Percentiles rank a stretch among this genome's conserved stretches.
phyloP scores from a whole-genome alignment of 2,797 vertebrate species.

The Paguma larvata region DNA sequence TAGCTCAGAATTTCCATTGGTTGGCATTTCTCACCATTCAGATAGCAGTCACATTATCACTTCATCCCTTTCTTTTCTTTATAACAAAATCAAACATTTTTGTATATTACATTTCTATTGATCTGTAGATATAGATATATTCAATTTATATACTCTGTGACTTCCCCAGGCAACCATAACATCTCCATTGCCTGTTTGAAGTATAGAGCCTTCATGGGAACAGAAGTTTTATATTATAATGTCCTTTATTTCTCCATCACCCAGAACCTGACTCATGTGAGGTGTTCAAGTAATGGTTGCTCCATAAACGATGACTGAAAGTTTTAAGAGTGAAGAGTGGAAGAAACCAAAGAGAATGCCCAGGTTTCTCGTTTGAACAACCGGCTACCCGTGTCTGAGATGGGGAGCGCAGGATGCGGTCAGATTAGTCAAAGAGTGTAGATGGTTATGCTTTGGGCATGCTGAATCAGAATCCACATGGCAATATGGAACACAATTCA shows the following conservation, averaged over 20 bases:
- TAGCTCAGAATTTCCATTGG: neutral
- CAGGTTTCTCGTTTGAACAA: constrained; percentile 13
- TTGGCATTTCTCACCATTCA: neutral
- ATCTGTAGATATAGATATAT: neutral
- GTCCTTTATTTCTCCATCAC: neutral
- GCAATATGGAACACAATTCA: neutral
- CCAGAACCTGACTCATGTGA: neutral
- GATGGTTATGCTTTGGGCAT: neutral
- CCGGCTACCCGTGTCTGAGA: neutral
- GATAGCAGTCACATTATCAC: neutral
- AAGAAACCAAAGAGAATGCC: constrained; percentile 7
- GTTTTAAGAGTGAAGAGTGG: neutral
- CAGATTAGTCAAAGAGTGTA: neutral
- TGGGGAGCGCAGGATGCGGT: neutral
- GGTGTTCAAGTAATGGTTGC: constrained; percentile 21
- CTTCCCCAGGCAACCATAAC: neutral
- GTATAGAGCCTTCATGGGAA: neutral
- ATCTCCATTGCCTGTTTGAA: neutral
- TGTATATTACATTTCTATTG: neutral
- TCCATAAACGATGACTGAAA: neutral
- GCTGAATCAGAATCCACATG: neutral
- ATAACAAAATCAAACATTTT: neutral
- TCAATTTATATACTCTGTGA: neutral
- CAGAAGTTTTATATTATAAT: neutral
- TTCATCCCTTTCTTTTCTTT: neutral